Conservation (phyloP, 1,140 invertebrate species). For the Nilaparvata lugens region DNA sequence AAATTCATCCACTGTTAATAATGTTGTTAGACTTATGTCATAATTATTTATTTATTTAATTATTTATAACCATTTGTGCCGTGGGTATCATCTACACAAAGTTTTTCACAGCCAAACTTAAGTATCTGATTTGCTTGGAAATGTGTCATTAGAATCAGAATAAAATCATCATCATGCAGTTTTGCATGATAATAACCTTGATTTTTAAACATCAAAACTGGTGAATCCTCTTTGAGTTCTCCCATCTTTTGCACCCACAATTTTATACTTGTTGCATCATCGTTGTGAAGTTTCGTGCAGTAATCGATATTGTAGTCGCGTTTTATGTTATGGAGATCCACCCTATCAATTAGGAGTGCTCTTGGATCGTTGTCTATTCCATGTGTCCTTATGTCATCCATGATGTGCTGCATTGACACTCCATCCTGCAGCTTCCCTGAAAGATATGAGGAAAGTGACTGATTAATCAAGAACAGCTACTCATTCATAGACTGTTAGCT, state of each 20-base stretch:
- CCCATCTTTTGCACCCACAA: neutral
- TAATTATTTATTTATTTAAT: too few species aligned
- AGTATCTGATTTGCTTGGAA: neutral
- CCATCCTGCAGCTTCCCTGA: neutral
- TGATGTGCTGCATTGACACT: neutral
- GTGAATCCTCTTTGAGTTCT: too few species aligned
- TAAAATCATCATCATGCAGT: conserved; percentile 5
- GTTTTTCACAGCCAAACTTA: conserved; percentile 6
- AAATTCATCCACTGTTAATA: neutral
- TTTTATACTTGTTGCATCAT: neutral
- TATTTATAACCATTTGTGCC: neutral
- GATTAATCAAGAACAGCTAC: too few species aligned
- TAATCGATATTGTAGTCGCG: neutral
- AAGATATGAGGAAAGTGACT: too few species aligned
- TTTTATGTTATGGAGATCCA: neutral
- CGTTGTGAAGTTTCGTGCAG: neutral
- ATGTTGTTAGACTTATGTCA: neutral
- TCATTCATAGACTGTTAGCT: too few species aligned
- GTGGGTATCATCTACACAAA: conserved; percentile 9
- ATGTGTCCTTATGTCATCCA: neutral
- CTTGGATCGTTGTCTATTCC: neutral
- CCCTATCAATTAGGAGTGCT: neutral
- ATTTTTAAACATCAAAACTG: too few species aligned
- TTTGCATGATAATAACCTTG: neutral
- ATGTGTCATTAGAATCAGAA: conserved; percentile 4